phyloP scores from a whole-genome alignment of 1,140 invertebrate species.

The Aporrectodea caliginosa region DNA sequence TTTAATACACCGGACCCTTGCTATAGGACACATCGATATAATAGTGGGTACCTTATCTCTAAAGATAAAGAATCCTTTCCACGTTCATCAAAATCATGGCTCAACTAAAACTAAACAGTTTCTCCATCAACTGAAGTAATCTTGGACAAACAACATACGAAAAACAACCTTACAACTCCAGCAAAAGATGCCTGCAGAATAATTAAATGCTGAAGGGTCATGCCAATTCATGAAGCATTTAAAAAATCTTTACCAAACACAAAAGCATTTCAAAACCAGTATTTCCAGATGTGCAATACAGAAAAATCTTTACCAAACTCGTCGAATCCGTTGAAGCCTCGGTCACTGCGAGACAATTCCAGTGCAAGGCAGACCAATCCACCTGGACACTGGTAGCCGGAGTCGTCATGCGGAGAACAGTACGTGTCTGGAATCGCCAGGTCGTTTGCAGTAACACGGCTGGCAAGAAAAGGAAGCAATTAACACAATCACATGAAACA shows the following conservation, averaged over 20 bases:
- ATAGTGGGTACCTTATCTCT: no score
- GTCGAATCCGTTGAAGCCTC: slow-evolving; percentile 97
- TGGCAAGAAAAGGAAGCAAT: slow-evolving; percentile 41
- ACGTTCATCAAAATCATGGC: no score
- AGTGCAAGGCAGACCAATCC: slow-evolving; percentile 95
- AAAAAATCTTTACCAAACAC: no score
- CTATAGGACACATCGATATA: neutral
- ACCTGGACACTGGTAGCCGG: slow-evolving; percentile 79
- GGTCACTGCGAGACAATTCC: slow-evolving; percentile 78
- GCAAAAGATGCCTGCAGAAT: no score
- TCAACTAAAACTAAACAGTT: no score
- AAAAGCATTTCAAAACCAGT: no score
- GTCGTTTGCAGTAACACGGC: slow-evolving; percentile 71
- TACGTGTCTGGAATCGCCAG: slow-evolving; percentile 97
- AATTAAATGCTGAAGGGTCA: no score
- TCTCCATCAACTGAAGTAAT: no score
- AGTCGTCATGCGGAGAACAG: slow-evolving; percentile 80
- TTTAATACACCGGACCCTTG: neutral
- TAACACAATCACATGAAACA: no score
- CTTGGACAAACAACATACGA: no score
- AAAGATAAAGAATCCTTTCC: neutral
- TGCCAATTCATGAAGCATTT: no score
- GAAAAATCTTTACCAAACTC: slow-evolving; percentile 74
- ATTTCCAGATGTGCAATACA: neutral
- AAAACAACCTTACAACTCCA: no score